These are phyloP conservation scores for Amiota mariae DNA, from an alignment of 2,888 invertebrate genomes.

Conservation along the genomic window DNA sequence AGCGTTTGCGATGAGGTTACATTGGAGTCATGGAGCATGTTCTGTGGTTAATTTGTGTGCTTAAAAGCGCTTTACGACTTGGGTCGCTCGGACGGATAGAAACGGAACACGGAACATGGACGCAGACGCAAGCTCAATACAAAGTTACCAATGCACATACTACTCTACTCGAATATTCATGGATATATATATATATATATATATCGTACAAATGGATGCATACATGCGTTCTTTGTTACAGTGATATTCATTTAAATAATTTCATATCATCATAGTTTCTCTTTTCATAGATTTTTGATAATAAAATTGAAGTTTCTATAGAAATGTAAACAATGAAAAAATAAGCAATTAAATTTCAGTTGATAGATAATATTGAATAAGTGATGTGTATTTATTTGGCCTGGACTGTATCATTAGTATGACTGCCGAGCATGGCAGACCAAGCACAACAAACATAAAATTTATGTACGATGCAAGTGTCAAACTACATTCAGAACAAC, in stretches of 20 bases:
- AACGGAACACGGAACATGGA: conserved; percentile 2
- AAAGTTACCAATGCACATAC: background rate
- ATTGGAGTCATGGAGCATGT: conserved; percentile 49
- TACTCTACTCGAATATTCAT: background rate
- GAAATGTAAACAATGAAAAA: no score
- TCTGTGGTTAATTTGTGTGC: conserved; percentile 72
- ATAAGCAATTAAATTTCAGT: no score
- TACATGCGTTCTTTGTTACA: conserved; percentile 6
- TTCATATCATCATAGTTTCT: no score
- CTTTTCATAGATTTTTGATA: no score
- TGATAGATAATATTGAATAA: no score
- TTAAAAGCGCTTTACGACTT: conserved; percentile 71
- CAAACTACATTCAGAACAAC: conserved; percentile 58
- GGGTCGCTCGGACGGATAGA: conserved; percentile 22
- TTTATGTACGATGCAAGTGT: conserved; percentile 67
- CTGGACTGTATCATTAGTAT: no score
- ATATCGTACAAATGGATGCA: background rate
- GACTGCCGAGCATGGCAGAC: conserved; percentile 31
- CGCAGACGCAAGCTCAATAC: background rate
- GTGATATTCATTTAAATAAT: conserved; percentile 7
- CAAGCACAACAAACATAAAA: conserved; percentile 51
- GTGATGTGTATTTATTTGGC: no score
- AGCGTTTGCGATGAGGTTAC: background rate
- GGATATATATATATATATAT: background rate
- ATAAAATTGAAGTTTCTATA: no score